Base-by-base conservation (phyloP, 2,888 invertebrate genomes). In the Dexiosoma caninum region DNA sequence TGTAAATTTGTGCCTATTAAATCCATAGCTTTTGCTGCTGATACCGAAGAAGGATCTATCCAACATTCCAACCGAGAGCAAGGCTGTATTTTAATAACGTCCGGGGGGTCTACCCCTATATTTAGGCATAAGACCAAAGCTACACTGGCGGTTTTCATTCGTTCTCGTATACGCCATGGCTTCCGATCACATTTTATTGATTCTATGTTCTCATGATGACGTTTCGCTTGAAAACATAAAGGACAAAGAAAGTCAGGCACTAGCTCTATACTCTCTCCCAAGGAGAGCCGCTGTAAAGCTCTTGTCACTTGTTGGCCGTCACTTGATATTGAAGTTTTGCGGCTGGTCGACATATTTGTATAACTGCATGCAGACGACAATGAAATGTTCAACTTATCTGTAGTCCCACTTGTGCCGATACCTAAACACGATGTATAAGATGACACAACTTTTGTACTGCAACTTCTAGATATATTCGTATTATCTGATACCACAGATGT, bases 81-180 rank as follows among this genome's bases (percentile, higher is more conserved):
- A 0, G 99, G 98, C 87, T 97, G 96, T 3, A 98, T 98, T 91
- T 99, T 99, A 37, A 98, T 95, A 70, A 99, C 94, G 90, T 99
- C 99, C 0, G 99, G 99, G 2, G 99, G 99, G 91, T 99, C 99
- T 19, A 99, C 98, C n/a, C 99, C 99, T 71, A 99, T 96, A 91
- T 99, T 99, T 44, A 99, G 92, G 90, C 99, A 99, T 51, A 99
- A 91, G 30, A 99, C 98, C 81, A 99, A 91, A 0, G 99, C 99
- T 75, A 99, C 99, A 90, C 98, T 98, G 78, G 99, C 98, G 1
- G 99, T 99, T 92, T 99, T 99, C 96, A 99, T 98, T 95, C 97
- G 93, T 89, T 97, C 97, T 89, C 97, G 96, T 92, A 98, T 96
- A 85, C 98, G 92, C 98, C 98, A 98, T 82, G 95, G 93, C 86